Conservation (phyloP, 2,888 invertebrate species). For the Hyposoter dolosus region DNA sequence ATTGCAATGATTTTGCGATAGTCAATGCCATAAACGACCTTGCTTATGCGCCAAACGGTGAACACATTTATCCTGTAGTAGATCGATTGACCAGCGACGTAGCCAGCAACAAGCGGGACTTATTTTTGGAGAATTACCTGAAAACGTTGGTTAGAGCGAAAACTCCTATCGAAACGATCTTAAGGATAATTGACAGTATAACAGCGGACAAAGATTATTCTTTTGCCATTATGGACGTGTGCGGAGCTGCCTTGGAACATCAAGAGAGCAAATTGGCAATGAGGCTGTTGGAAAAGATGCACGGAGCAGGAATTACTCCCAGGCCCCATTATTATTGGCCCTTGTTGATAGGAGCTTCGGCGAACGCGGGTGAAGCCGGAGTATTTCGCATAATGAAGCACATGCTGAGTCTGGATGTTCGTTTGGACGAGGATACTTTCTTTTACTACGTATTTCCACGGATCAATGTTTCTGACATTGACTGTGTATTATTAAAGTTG, state of each 20-base stretch:
- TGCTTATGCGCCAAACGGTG: constrained; percentile 85
- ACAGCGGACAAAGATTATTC: constrained; percentile 60
- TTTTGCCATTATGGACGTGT: constrained; percentile 85
- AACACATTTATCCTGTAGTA: constrained; percentile 86
- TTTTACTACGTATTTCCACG: constrained; percentile 86
- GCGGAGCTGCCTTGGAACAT: constrained; percentile 86
- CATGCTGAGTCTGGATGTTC: constrained; percentile 86
- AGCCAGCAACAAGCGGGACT: constrained; percentile 75
- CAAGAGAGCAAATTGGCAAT: constrained; percentile 85
- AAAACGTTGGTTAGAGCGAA: constrained; percentile 86
- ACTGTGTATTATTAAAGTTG: constrained; percentile 86
- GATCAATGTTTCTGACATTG: constrained; percentile 85
- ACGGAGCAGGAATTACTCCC: constrained; percentile 83
- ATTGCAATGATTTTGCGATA: constrained; percentile 70
- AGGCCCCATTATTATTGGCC: constrained; percentile 90
- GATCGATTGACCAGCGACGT: constrained; percentile 67
- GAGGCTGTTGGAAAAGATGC: constrained; percentile 85
- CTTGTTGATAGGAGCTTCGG: constrained; percentile 85
- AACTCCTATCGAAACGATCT: constrained; percentile 80
- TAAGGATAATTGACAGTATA: constrained; percentile 70
- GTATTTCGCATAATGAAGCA: constrained; percentile 86
- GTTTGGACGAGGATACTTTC: constrained; percentile 87
- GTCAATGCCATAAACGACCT: constrained; percentile 85
- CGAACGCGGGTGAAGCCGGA: constrained; percentile 86
- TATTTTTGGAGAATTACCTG: constrained; percentile 81